Base-by-base conservation (phyloP, 2,888 invertebrate species). In the Synergus umbraculus region DNA sequence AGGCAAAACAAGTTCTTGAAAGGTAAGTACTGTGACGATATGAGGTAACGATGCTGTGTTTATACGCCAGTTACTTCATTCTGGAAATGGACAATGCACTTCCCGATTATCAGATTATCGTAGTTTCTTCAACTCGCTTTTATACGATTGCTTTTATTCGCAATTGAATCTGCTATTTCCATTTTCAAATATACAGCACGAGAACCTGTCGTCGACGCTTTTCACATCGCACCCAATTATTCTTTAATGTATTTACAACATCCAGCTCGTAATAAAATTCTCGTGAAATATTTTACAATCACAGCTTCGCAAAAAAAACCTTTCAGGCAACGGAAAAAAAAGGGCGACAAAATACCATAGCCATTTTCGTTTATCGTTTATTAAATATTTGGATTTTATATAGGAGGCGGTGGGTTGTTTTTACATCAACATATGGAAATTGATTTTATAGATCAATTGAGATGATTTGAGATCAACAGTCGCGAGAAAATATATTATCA, bases 1-100 rank as follows among this genome's bases (percentile, higher is more conserved):
- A 77, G 60, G 79, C 76, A 69, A 82, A 73, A 82, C 79, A 79
- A 79, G 77, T 77, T 81, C 81, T 79, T 76, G 79, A 76, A 81
- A 79, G 73, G 78, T 81, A 81, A 80, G 79, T 73, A 73, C 54
- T 66, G 79, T 73, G 78, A 76, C 78, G 79, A 82, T 82, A 78
- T 81, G 73, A 73, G 54, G 73, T 73, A 73, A 73, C 73, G 73
- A 73, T 54, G 54, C 54, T n/a, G 54, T 58, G 54, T 73, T 49
- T 73, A 73, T 49, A 54, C 73, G 41, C 54, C 54, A 73, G 73
- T 73, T 73, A 58, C 73, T 73, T 73, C 73, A 73, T 54, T 73
- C 73, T 37, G 15, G 37, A 73, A 73, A 73, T 73, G 54, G 73
- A 73, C 37, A 37, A 29, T 73, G 49, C 41, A 73, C 73, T 73